Percentiles rank a stretch among this genome's conserved stretches.
These are phyloP conservation scores for Acomys russatus DNA, from an alignment of 2,797 vertebrate species.

Conservation along the genomic window DNA sequence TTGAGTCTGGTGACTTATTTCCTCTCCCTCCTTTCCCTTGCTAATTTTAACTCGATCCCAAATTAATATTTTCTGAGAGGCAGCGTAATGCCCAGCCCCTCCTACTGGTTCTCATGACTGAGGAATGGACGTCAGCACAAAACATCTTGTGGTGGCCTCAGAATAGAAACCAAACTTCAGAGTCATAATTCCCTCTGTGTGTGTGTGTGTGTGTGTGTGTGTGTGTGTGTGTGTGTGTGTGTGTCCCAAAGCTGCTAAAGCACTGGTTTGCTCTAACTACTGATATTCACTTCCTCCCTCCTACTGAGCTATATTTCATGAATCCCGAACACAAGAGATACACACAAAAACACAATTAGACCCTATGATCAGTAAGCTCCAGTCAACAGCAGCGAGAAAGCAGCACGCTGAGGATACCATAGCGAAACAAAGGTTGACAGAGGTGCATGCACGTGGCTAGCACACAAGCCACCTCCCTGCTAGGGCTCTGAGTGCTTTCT, in stretches of 20 bases:
- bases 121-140: conserved; percentile 77
- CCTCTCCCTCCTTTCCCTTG: conserved; percentile 35
- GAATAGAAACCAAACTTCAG: conserved; percentile 82
- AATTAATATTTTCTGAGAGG: conserved; percentile 79
- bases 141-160: conserved; percentile 82
- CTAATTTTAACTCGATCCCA: conserved; percentile 80
- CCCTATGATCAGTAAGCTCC: conserved; percentile 53
- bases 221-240: too few species aligned
- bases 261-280: conserved; percentile 71
- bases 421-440: background rate
- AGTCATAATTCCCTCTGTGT: too few species aligned
- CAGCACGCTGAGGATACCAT: background rate
- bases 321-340: conserved; percentile 78
- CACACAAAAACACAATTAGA: conserved; percentile 75
- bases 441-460: background rate
- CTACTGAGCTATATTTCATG: conserved; percentile 78
- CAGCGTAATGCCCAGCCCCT: conserved; percentile 67
- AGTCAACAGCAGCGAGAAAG: background rate
- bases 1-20: conserved; percentile 38
- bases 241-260: conserved; percentile 77
- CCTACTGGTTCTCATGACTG: conserved; percentile 71
- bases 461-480: too few species aligned
- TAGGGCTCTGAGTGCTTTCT: fast-evolving
- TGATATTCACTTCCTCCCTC: conserved; percentile 69
- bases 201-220: too few species aligned